Conservation (phyloP, 2,888 invertebrate genomes). For the Rhyacophila evoluta region DNA sequence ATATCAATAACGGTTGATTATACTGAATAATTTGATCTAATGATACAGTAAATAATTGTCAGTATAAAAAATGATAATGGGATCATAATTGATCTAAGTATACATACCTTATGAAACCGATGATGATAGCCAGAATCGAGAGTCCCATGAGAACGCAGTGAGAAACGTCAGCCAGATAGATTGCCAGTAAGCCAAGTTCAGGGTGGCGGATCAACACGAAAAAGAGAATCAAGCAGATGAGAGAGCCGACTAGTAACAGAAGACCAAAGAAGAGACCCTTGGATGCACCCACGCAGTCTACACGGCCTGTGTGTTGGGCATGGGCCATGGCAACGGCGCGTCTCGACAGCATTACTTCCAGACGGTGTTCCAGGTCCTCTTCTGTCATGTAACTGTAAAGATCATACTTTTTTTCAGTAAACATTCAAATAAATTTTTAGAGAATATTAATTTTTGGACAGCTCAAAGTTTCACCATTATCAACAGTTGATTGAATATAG, state of each 20-base stretch:
- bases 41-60: too few relatives aligned
- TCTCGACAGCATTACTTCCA: constrained; percentile 89
- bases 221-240: constrained; percentile 95
- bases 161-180: constrained; percentile 91
- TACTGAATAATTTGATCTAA: too few relatives aligned
- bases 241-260: constrained; percentile 87
- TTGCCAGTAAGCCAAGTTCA: constrained; percentile 85
- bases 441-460: too few relatives aligned
- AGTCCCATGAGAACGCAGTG: constrained; percentile 90
- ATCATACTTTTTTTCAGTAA: too few relatives aligned
- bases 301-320: constrained; percentile 83
- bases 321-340: constrained; percentile 89
- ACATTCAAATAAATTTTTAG: too few relatives aligned
- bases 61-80: too few relatives aligned
- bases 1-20: too few relatives aligned
- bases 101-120: constrained; percentile 88
- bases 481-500: too few relatives aligned
- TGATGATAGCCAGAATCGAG: constrained; percentile 88
- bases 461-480: too few relatives aligned
- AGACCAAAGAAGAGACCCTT: constrained; percentile 94
- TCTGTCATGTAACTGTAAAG: constrained; percentile 74
- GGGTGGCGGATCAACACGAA: constrained; percentile 93
- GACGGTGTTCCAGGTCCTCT: constrained; percentile 88
- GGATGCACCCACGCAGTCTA: constrained; percentile 95
- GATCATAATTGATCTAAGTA: too few relatives aligned